Evolutionary conservation across 2,113 vertebrate genomes (phyloP), one percentile per base, ranked within the genome.

Genomic region (Aplodontia rufa): DNA sequence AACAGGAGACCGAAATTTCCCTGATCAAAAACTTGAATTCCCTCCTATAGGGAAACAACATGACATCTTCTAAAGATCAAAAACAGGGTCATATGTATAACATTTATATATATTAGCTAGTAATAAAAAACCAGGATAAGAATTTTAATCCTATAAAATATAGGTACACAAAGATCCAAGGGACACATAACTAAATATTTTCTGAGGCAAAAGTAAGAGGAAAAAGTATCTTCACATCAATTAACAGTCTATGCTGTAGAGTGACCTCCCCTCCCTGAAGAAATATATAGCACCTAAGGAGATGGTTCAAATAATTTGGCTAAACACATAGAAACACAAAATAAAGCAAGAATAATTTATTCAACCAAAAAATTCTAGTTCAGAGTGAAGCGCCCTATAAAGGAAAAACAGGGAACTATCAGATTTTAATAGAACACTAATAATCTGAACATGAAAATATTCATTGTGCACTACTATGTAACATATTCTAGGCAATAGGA

Each of bases 71-170:
- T 66, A 87, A 98, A 81, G 60, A 90, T 80, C 45, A 92, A 78
- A 47, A 81, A 40, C 12, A 84, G 85, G 92, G 87, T 96, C 91
- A 92, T 76, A 35, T 88, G 53, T 42, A 28, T 74, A 96, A 83
- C 81, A 87, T 80, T 80, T 72, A 82, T 72, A 69, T 93, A 96
- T 42, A 76, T 37, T 35, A 89, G 91, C 82, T 81, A 78, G 72
- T 75, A 82, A 94, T 96, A 81, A 94, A 87, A 60, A 93, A 64
- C 81, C 17, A 71, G 35, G n/a, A 87, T 81, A 89, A 94, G 83
- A 96, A 97, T 93, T 96, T 93, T 93, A 96, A 97, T 96, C 91
- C 68, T 35, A n/a, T 78, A 91, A 94, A 87, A 96, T 32, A 62
- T 30, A 94, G 80, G 66, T 71, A 68, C 76, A 72, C 71, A 97